These are phyloP conservation scores for Euzophera pinguis DNA, from an alignment of 2,888 invertebrate genomes.

Conservation along the genomic window DNA sequence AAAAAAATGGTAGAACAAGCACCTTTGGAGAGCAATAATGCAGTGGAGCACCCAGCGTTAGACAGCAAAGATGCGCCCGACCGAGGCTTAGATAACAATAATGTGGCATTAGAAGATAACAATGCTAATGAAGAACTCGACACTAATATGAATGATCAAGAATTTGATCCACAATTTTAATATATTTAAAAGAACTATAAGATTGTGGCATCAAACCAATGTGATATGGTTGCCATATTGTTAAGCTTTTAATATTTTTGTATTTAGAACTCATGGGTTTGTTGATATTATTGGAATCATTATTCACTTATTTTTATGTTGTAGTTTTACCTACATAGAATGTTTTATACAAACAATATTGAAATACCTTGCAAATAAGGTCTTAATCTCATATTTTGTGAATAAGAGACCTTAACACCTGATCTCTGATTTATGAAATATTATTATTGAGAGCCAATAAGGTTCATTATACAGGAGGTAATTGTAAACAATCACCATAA, in stretches of 20 bases:
- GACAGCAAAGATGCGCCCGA: background rate
- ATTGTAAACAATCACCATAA: no score
- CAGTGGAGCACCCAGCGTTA: background rate
- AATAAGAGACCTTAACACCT: no score
- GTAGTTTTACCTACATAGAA: no score
- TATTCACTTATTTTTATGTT: no score
- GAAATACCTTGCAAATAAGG: no score
- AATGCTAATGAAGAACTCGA: conserved; percentile 74
- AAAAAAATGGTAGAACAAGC: conserved; percentile 16
- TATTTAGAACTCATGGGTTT: no score
- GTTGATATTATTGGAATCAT: no score
- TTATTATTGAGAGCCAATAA: no score
- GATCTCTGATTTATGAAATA: no score
- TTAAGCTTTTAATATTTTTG: background rate
- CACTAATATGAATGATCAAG: conserved; percentile 61
- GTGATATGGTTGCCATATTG: background rate
- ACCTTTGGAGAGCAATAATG: conserved; percentile 1
- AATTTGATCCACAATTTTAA: conserved; percentile 58
- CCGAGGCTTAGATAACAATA: background rate
- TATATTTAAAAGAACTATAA: conserved; percentile 16
- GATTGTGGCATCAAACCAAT: background rate
- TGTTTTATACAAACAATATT: no score
- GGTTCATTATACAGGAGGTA: no score
- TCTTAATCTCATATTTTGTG: no score
- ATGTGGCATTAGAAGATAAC: background rate